Conservation (phyloP, 2,888 invertebrate species). For the Sarcophaga variegata region DNA sequence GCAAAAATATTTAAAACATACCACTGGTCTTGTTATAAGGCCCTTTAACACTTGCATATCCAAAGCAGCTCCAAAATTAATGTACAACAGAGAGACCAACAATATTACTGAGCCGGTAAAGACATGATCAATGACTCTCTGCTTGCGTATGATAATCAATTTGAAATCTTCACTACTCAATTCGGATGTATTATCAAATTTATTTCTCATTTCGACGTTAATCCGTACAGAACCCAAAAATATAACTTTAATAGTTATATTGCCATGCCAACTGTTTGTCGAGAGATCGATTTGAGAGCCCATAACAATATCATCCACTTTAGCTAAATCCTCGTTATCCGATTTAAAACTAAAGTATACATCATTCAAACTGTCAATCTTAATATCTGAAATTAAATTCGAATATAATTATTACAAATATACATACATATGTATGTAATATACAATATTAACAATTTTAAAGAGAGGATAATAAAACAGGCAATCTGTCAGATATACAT, state of each 20-base stretch:
- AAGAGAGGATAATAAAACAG: no score
- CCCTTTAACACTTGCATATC: slow-evolving; percentile 83
- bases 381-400: slow-evolving; percentile 67
- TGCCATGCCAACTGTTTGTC: slow-evolving; percentile 75
- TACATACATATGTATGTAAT: no score
- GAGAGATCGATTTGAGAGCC: slow-evolving; percentile 68
- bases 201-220: slow-evolving; percentile 73
- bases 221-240: slow-evolving; percentile 79
- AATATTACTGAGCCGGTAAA: slow-evolving; percentile 90
- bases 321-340: slow-evolving; percentile 73
- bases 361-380: slow-evolving; percentile 62
- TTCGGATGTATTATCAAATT: slow-evolving; percentile 71
- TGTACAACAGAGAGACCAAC: slow-evolving; percentile 90
- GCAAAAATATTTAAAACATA: slow-evolving; percentile 29
- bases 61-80: slow-evolving; percentile 95
- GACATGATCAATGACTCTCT: slow-evolving; percentile 87
- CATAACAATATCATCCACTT: slow-evolving; percentile 72
- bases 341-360: slow-evolving; percentile 74
- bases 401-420: neutral
- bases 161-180: slow-evolving; percentile 76
- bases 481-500: no score
- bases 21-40: slow-evolving; percentile 84
- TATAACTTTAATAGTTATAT: slow-evolving; percentile 73
- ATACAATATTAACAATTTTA: no score
- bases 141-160: slow-evolving; percentile 84